These are phyloP conservation scores for Synanthedon vespiformis DNA, from an alignment of 2,888 invertebrate genomes.

Conservation along the genomic window DNA sequence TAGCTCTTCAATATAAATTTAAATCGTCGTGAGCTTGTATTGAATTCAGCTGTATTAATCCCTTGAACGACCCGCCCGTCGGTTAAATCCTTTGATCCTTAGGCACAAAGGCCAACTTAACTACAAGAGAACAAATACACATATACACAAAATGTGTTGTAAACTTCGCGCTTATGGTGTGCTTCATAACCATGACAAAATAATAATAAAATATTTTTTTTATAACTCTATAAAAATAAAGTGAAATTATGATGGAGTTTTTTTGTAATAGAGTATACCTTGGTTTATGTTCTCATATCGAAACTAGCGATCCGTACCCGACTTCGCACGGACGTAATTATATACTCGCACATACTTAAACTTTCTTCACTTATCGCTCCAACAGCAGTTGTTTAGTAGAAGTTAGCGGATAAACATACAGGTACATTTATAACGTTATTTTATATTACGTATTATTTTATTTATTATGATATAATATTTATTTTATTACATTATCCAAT, in stretches of 20 bases:
- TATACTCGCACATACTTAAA: no score
- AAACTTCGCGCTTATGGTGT: background rate
- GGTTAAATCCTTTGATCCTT: constrained; percentile 1
- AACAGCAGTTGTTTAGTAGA: no score
- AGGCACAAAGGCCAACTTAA: background rate
- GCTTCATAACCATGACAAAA: background rate
- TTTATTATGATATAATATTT: no score
- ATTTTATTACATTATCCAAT: no score
- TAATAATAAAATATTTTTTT: background rate
- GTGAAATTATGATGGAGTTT: background rate
- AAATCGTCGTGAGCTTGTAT: constrained; percentile 3
- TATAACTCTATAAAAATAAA: background rate
- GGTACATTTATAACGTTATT: no score
- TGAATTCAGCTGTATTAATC: constrained; percentile 18
- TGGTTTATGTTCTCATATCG: no score
- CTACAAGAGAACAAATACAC: background rate
- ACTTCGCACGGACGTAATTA: no score
- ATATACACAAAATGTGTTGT: background rate
- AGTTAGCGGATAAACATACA: no score
- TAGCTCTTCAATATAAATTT: background rate
- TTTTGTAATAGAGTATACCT: no score
- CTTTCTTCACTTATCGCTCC: no score
- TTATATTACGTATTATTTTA: no score
- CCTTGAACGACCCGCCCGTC: background rate
- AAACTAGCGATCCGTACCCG: no score